Conservation (phyloP, 2,113 vertebrate genomes). For the Dasyurus viverrinus region DNA sequence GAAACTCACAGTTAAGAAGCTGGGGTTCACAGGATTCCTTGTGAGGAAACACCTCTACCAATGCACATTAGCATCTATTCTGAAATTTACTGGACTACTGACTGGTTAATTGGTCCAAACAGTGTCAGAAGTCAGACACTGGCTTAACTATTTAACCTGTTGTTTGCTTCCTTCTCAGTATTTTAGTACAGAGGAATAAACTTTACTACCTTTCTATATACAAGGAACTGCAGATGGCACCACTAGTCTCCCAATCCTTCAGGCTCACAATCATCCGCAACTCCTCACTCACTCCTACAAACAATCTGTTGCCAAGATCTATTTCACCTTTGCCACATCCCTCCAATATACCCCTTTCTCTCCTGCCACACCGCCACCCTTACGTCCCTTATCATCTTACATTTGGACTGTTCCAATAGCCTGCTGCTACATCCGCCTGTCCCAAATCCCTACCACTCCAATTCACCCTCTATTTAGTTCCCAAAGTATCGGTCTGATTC, state of each 20-base stretch:
- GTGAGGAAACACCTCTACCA: neutral
- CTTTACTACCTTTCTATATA: neutral
- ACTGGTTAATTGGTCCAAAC: neutral
- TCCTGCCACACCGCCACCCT: neutral
- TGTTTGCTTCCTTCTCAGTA: neutral
- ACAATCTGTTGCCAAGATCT: neutral
- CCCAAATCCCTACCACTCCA: no score
- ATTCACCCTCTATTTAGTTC: neutral
- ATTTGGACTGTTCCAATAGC: neutral
- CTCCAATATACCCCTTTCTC: neutral
- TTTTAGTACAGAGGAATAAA: neutral
- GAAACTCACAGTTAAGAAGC: no score
- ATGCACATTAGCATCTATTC: neutral
- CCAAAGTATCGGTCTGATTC: neutral
- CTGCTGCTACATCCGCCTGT: neutral
- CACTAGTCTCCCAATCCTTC: neutral
- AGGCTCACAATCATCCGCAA: no score
- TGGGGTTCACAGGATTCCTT: neutral
- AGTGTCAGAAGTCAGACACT: neutral
- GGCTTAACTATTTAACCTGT: neutral
- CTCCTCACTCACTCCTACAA: neutral
- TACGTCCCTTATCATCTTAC: neutral
- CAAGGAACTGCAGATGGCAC: neutral
- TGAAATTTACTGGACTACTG: neutral
- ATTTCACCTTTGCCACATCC: neutral